Evolutionary conservation across 1,140 invertebrate genomes (phyloP).

Genomic region (Heliconius hewitsoni): DNA sequence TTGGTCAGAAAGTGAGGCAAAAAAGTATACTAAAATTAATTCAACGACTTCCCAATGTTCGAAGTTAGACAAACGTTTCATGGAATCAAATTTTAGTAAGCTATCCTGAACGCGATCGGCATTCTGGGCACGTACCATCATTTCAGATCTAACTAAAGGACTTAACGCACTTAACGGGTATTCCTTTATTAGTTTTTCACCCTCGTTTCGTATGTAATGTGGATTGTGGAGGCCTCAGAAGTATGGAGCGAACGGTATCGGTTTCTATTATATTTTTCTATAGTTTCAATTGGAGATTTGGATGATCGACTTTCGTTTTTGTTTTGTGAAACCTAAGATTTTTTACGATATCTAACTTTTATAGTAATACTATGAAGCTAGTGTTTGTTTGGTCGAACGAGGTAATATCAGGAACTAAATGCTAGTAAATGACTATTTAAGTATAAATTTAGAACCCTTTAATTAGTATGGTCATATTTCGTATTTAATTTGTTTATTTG

Average conservation of each 20-base stretch:
- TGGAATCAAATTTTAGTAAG: constrained; percentile 38
- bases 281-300: neutral
- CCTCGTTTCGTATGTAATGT: constrained; percentile 25
- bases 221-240: constrained; percentile 15
- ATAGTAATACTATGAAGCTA: no score
- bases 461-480: no score
- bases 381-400: no score
- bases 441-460: no score
- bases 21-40: no score
- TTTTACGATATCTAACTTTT: no score
- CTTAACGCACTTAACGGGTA: constrained; percentile 35
- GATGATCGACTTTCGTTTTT: neutral
- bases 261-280: neutral
- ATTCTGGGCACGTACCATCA: constrained; percentile 35
- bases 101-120: constrained; percentile 31
- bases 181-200: constrained; percentile 35
- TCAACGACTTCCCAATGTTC: neutral
- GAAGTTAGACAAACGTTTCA: constrained; percentile 11
- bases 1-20: no score
- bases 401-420: no score
- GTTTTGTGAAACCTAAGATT: neutral
- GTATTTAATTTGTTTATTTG: no score
- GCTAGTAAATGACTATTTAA: no score
- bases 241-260: constrained; percentile 9
- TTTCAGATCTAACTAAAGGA: constrained; percentile 38